phyloP scores from a whole-genome alignment of 2,797 vertebrate genomes.

The Epinephelus coioides region DNA sequence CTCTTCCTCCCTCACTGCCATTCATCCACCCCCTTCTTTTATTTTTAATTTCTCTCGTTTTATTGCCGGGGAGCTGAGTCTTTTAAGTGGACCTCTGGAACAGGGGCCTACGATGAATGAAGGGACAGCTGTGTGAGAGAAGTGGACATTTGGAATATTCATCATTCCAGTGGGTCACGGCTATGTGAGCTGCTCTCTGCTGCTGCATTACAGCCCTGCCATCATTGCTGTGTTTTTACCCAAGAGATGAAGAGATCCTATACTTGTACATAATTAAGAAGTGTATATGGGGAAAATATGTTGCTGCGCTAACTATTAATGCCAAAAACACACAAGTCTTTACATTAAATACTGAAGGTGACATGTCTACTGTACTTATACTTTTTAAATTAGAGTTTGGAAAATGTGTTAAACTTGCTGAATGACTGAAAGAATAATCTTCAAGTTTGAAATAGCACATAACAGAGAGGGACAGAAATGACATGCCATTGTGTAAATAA shows the following conservation, averaged over 20 bases:
- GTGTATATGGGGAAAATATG: not conserved
- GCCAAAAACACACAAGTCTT: not conserved
- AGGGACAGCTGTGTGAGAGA: conserved; percentile 83
- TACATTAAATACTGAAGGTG: not conserved
- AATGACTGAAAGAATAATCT: not conserved
- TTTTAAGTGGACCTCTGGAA: conserved; percentile 81
- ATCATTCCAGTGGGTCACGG: conserved; percentile 71
- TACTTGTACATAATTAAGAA: conserved; percentile 23
- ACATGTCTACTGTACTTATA: not conserved
- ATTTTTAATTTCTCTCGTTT: conserved; percentile 82
- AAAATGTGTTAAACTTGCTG: not conserved
- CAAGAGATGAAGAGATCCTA: conserved; percentile 5
- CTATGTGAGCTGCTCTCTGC: conserved; percentile 64
- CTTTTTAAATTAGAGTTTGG: not conserved
- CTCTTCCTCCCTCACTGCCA: conserved; percentile 69
- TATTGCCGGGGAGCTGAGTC: conserved; percentile 78
- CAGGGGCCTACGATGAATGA: conserved; percentile 74
- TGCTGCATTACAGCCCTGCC: conserved; percentile 60
- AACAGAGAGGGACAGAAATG: not conserved
- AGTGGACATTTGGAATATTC: conserved; percentile 84
- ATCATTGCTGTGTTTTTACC: conserved; percentile 33
- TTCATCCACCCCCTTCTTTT: conserved; percentile 75
- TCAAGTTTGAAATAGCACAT: not conserved
- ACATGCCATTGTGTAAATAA: no score
- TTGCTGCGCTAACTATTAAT: not conserved